Percentiles rank a stretch among this genome's conserved stretches.
Conservation (phyloP, 2,113 vertebrate genomes). For the Rhadina sibilatrix region DNA sequence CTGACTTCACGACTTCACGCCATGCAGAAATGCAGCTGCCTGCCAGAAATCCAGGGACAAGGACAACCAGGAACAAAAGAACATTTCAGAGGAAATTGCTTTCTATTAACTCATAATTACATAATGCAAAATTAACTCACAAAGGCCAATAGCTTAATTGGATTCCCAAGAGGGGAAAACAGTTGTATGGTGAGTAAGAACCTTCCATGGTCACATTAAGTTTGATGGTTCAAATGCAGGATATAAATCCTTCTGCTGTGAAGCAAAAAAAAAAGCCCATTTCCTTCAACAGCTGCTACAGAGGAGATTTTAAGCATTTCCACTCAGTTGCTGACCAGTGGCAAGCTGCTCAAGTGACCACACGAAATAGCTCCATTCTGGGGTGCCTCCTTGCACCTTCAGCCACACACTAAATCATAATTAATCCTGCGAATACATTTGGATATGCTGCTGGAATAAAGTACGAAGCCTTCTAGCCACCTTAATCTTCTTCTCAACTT, state of each 20-base stretch:
- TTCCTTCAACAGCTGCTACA: not conserved
- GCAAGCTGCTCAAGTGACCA: not conserved
- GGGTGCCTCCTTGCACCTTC: not conserved
- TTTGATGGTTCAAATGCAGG: not conserved
- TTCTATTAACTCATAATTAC: slow-evolving; percentile 59
- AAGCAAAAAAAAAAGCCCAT: not conserved
- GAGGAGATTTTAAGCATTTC: not conserved
- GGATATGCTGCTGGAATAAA: not conserved
- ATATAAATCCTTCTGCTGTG: not conserved
- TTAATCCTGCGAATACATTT: not conserved
- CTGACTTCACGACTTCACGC: not conserved
- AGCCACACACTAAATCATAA: not conserved
- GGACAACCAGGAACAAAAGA: slow-evolving; percentile 35
- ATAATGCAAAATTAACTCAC: slow-evolving; percentile 40
- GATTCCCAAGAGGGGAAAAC: not conserved
- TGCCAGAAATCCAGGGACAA: not conserved
- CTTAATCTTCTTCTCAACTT: not conserved
- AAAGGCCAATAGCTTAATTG: slow-evolving; percentile 38
- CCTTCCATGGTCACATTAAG: not conserved
- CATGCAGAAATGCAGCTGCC: not conserved
- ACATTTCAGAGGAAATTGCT: slow-evolving; percentile 35
- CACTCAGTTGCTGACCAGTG: not conserved
- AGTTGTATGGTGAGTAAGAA: not conserved
- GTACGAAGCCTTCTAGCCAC: not conserved
- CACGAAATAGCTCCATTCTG: fast-evolving